phyloP scores from a whole-genome alignment of 2,797 vertebrate species.

The Rhodeus uyekii region DNA sequence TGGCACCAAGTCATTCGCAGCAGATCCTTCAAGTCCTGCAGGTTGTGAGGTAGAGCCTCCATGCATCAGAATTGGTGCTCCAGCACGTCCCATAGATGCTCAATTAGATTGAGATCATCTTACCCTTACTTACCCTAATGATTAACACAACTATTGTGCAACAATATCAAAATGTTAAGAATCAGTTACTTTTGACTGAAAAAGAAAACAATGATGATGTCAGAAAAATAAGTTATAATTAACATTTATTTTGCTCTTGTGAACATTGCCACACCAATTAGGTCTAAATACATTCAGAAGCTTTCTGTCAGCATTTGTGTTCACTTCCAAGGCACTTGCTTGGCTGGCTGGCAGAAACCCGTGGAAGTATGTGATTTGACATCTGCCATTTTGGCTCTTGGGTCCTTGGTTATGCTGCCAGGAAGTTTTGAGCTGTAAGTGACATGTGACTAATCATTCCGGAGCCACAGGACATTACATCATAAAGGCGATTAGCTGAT shows the following conservation, averaged over 20 bases:
- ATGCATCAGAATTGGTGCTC: too few relatives aligned
- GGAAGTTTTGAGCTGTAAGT: neutral
- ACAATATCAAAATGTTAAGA: too few relatives aligned
- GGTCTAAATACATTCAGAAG: neutral
- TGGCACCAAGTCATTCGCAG: too few relatives aligned
- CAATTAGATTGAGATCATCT: too few relatives aligned
- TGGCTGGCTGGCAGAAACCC: neutral
- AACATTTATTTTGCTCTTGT: neutral
- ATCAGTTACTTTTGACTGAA: neutral
- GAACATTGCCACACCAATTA: neutral
- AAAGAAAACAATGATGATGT: neutral
- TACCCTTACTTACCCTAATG: too few relatives aligned
- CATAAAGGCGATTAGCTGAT: neutral
- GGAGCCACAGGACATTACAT: neutral
- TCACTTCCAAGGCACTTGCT: neutral
- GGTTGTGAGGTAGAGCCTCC: too few relatives aligned
- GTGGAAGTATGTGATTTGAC: neutral
- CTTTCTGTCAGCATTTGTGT: neutral
- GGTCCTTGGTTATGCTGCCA: neutral
- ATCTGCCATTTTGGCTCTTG: neutral
- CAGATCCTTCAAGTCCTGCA: too few relatives aligned
- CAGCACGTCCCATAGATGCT: too few relatives aligned
- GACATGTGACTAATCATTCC: neutral
- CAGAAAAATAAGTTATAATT: neutral
- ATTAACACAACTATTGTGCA: too few relatives aligned